Percentiles rank a stretch among this genome's conserved stretches.
Conservation (phyloP, 2,797 vertebrate genomes). For the Schizopygopsis pylzovi region DNA sequence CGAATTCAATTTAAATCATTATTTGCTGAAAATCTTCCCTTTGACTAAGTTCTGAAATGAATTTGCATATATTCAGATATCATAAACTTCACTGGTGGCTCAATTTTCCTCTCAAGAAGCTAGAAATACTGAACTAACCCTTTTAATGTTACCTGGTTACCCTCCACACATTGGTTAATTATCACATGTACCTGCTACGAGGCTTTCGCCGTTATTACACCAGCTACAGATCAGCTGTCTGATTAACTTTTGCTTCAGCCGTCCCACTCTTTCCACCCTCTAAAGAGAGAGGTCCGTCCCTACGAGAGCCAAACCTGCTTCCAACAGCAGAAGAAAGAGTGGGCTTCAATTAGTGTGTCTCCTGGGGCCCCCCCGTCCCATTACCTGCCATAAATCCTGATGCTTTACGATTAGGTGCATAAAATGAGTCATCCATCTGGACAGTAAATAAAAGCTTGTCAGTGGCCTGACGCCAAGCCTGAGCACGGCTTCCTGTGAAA, state of each 20-base stretch:
- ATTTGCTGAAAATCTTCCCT: conserved; percentile 4
- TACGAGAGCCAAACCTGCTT: conserved; percentile 66
- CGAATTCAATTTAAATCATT: not conserved
- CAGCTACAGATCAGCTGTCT: conserved; percentile 70
- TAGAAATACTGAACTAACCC: conserved; percentile 25
- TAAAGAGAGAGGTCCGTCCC: conserved; percentile 47
- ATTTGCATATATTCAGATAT: not conserved
- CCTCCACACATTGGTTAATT: conserved; percentile 73
- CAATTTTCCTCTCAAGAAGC: not conserved
- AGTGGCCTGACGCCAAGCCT: conserved; percentile 76
- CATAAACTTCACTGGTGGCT: not conserved
- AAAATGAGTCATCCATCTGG: conserved; percentile 85
- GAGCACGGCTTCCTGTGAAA: conserved; percentile 67
- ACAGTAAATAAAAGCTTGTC: conserved; percentile 85
- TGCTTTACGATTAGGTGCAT: conserved; percentile 85
- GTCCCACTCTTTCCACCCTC: conserved; percentile 55
- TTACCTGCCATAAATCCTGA: conserved; percentile 81
- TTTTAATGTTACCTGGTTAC: conserved; percentile 63
- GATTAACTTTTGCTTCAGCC: conserved; percentile 50
- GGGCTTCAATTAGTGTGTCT: conserved; percentile 74
- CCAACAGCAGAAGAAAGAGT: conserved; percentile 40
- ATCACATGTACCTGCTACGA: conserved; percentile 73
- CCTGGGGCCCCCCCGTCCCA: conserved; percentile 75
- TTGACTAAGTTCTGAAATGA: not conserved
- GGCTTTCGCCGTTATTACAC: conserved; percentile 71